Conservation (phyloP, 2,888 invertebrate genomes). For the Spialia ferax region DNA sequence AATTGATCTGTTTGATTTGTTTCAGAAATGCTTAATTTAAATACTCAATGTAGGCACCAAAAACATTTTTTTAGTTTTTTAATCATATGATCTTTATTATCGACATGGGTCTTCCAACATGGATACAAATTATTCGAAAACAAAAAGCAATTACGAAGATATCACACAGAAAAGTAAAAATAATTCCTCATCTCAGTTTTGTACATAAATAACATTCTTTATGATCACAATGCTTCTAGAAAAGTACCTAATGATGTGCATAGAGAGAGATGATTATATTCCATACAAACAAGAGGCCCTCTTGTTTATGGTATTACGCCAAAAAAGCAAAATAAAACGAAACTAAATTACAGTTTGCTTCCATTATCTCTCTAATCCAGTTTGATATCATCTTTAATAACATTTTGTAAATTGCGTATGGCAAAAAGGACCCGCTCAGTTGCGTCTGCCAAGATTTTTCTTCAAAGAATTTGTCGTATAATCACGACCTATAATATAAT, state of each 20-base stretch:
- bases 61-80: too few relatives aligned
- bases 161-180: too few relatives aligned
- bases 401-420: conserved; percentile 27
- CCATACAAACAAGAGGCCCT: neutral
- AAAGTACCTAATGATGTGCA: neutral
- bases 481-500: conserved; percentile 14
- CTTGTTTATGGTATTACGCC: neutral
- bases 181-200: too few relatives aligned
- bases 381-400: conserved; percentile 24
- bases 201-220: neutral
- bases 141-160: too few relatives aligned
- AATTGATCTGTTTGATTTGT: too few relatives aligned
- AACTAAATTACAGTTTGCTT: conserved; percentile 3
- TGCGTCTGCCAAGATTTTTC: conserved; percentile 18
- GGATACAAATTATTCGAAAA: too few relatives aligned
- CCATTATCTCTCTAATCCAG: conserved; percentile 17
- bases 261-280: neutral
- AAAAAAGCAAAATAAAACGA: conserved; percentile 10
- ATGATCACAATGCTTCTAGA: neutral
- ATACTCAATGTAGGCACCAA: too few relatives aligned
- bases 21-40: too few relatives aligned
- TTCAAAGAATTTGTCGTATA: conserved; percentile 8
- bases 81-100: too few relatives aligned
- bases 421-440: conserved; percentile 8
- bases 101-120: too few relatives aligned